Conservation (phyloP, 2,113 vertebrate species). For the Otis tarda region DNA sequence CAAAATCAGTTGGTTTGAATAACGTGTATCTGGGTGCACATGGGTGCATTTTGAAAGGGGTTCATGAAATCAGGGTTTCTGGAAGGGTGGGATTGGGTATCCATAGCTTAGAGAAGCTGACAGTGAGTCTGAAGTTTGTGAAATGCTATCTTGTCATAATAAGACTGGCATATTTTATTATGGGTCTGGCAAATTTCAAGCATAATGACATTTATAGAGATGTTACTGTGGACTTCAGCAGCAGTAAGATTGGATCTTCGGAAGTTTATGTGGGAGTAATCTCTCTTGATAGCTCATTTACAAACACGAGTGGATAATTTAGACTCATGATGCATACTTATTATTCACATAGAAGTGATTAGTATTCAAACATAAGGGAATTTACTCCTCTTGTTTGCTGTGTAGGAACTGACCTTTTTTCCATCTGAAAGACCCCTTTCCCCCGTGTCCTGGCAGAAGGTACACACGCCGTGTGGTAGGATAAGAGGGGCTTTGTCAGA, state of each 20-base stretch:
- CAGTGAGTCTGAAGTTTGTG: neutral
- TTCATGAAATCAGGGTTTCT: neutral
- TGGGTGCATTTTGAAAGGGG: neutral
- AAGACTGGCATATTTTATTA: neutral
- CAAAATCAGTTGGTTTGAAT: neutral
- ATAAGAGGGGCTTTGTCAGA: neutral
- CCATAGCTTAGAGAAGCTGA: neutral
- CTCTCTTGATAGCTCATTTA: conserved; percentile 33
- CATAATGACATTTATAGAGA: neutral
- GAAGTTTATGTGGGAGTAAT: conserved; percentile 28
- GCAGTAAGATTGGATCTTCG: neutral
- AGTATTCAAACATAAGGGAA: conserved; percentile 13
- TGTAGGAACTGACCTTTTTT: neutral
- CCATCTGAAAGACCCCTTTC: neutral
- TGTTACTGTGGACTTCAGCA: conserved; percentile 13
- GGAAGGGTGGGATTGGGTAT: neutral
- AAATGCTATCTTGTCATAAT: neutral
- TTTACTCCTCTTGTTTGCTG: neutral
- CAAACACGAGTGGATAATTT: conserved; percentile 32
- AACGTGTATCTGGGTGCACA: accelerated
- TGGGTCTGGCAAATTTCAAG: neutral
- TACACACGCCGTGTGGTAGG: accelerated
- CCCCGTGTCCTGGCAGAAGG: neutral
- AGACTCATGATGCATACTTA: conserved; percentile 3
- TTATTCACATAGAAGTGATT: conserved; percentile 45